These are phyloP conservation scores for Acrocephalus kingi DNA, from an alignment of 2,113 vertebrate genomes.

Conservation along the genomic window DNA sequence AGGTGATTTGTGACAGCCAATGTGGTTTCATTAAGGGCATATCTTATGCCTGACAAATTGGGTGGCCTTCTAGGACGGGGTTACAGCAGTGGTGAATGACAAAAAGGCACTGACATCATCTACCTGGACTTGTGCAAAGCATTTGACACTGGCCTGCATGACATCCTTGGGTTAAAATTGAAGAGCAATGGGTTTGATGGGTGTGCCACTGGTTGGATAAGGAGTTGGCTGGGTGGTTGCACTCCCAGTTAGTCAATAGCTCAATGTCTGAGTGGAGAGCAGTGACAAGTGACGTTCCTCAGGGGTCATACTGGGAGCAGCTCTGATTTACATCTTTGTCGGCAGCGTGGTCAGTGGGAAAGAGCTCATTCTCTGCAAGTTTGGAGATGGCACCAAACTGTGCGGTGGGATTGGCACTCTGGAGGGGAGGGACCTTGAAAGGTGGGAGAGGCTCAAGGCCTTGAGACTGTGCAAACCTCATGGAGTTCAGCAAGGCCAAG, in stretches of 20 bases:
- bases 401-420: rapidly evolving
- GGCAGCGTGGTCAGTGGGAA: rapidly evolving
- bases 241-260: background rate
- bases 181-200: background rate
- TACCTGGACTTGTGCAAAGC: background rate
- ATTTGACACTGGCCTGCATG: background rate
- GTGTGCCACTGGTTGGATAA: background rate
- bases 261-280: background rate
- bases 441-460: background rate
- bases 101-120: background rate
- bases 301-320: background rate
- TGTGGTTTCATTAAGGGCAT: background rate
- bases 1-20: background rate
- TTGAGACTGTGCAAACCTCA: background rate
- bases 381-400: background rate
- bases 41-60: background rate
- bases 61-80: background rate
- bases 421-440: background rate
- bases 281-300: background rate
- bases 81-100: too few relatives aligned
- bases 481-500: background rate
- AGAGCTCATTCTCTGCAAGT: background rate
- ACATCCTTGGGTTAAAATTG: background rate
- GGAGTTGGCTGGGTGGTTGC: background rate
- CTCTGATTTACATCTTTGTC: too few relatives aligned